A percentile compares a stretch with the other conserved stretches of the same genome.
These are phyloP conservation scores for Tursiops truncatus DNA, from an alignment of 2,113 vertebrate species.

Conservation along the genomic window DNA sequence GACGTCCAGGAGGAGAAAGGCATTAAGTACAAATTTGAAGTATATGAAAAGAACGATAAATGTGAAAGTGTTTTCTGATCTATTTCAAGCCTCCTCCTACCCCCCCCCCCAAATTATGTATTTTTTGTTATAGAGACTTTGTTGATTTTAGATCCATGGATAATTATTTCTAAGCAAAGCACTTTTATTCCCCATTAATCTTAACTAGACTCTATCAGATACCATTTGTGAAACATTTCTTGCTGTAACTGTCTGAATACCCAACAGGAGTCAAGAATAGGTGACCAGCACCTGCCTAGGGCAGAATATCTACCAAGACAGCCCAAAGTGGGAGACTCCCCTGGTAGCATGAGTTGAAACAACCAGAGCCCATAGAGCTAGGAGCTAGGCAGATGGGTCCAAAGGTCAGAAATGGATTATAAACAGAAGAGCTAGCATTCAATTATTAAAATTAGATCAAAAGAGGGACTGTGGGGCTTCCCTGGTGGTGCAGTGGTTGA, in stretches of 20 bases:
- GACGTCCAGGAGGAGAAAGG: constrained; percentile 93
- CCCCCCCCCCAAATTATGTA: neutral
- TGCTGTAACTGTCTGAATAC: neutral
- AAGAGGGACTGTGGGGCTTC: too few species aligned
- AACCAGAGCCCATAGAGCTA: neutral
- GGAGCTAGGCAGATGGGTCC: too few species aligned
- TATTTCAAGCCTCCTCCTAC: neutral
- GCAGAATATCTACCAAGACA: neutral
- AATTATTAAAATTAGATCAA: too few species aligned
- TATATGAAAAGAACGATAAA: constrained; percentile 89
- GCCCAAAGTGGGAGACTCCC: neutral
- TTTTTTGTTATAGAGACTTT: neutral
- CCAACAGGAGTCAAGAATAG: neutral
- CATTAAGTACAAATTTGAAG: constrained; percentile 93
- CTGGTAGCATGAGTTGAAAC: neutral
- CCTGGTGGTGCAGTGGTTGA: too few species aligned
- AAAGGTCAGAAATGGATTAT: too few species aligned
- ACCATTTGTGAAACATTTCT: neutral
- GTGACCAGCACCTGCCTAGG: neutral
- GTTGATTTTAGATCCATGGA: neutral
- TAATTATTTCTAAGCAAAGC: neutral
- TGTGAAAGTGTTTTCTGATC: neutral
- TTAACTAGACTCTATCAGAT: neutral
- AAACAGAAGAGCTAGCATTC: too few species aligned
- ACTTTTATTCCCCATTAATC: neutral